Percentiles rank a stretch among this genome's conserved stretches.
Conservation (phyloP, 2,797 vertebrate genomes). For the Chaetophractus vellerosus region DNA sequence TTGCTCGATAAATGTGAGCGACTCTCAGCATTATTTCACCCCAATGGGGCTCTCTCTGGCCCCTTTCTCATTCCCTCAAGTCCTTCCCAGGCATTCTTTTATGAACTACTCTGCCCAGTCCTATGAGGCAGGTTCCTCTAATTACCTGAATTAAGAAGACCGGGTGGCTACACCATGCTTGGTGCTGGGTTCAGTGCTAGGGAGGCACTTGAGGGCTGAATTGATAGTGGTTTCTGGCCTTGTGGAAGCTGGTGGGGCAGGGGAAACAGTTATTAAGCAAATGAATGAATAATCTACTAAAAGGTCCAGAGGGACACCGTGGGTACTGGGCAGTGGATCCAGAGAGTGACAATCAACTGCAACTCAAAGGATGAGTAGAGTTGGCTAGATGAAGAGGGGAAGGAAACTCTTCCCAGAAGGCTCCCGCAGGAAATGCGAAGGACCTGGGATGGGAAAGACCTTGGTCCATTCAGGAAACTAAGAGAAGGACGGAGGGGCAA, state of each 20-base stretch:
- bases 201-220: no score
- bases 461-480: neutral
- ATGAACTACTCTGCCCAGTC: neutral
- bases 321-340: rapidly evolving
- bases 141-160: neutral
- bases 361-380: rapidly evolving
- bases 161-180: rapidly evolving
- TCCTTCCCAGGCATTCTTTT: no score
- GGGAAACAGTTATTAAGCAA: neutral
- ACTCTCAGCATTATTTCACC: rapidly evolving
- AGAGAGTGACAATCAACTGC: neutral
- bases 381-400: neutral
- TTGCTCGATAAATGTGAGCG: rapidly evolving
- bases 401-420: no score
- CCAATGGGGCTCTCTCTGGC: no score
- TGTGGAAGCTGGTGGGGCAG: rapidly evolving
- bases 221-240: neutral
- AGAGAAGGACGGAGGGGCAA: rapidly evolving
- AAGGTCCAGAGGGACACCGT: rapidly evolving
- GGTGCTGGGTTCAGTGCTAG: no score
- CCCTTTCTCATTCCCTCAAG: rapidly evolving
- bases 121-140: neutral
- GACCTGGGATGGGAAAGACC: rapidly evolving
- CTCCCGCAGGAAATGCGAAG: neutral
- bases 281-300: rapidly evolving